Evolutionary conservation across 1,140 invertebrate genomes (phyloP).

Genomic region (Procambarus virginalis): DNA sequence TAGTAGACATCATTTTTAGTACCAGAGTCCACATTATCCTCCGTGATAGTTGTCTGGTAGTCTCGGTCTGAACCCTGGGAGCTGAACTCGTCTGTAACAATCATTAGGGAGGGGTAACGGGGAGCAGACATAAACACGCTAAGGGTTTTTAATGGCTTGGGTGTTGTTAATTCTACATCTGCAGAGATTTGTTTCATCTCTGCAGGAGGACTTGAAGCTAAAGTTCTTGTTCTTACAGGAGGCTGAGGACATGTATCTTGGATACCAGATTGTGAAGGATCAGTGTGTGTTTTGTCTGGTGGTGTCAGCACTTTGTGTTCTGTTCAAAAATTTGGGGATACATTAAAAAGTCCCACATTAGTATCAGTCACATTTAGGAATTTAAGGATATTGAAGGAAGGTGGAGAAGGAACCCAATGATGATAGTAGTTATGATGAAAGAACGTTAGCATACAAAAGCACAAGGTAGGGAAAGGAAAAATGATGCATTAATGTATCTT

Average conservation of each 20-base stretch:
- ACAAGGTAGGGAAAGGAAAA: constrained; percentile 49
- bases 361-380: background rate
- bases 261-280: background rate
- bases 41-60: constrained; percentile 65
- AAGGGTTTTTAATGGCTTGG: constrained; percentile 16
- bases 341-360: background rate
- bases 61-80: constrained; percentile 70
- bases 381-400: background rate
- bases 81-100: constrained; percentile 70
- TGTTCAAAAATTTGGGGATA: background rate
- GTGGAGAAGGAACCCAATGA: background rate
- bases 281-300: background rate
- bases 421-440: constrained; percentile 33
- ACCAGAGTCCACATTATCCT: constrained; percentile 51
- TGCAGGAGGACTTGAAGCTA: constrained; percentile 6
- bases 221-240: constrained; percentile 26
- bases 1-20: constrained; percentile 56
- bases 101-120: constrained; percentile 70
- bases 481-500: constrained; percentile 48
- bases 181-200: background rate
- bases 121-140: constrained; percentile 66
- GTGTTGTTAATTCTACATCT: background rate
- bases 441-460: constrained; percentile 63
- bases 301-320: background rate
- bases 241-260: constrained; percentile 10